Conservation (phyloP, 2,797 vertebrate species). For the Microctenopoma lineatum region DNA sequence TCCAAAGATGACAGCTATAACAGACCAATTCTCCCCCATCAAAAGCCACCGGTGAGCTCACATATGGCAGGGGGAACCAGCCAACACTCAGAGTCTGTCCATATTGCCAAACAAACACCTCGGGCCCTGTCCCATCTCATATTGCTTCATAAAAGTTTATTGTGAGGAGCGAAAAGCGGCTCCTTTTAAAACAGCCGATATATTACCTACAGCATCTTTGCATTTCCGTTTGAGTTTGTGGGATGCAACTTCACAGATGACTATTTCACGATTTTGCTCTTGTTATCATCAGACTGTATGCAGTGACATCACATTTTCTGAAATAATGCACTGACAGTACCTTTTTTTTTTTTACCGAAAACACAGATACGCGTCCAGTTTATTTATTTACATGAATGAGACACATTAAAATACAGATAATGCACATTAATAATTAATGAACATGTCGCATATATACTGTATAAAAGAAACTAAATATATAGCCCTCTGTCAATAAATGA, state of each 20-base stretch:
- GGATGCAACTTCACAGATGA: background rate
- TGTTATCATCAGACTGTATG: background rate
- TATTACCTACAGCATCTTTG: slow-evolving; percentile 43
- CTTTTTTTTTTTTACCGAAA: background rate
- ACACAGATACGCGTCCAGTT: background rate
- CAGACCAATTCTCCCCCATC: slow-evolving; percentile 79
- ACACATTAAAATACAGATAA: slow-evolving; percentile 15
- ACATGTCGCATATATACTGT: background rate
- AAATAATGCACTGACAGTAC: background rate
- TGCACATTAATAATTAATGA: slow-evolving; percentile 8
- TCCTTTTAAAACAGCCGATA: slow-evolving; percentile 42
- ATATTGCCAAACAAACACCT: slow-evolving; percentile 83
- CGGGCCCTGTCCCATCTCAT: slow-evolving; percentile 78
- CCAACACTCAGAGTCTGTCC: slow-evolving; percentile 80
- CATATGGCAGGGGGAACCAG: slow-evolving; percentile 80
- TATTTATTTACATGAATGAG: background rate
- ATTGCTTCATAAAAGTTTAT: slow-evolving; percentile 79
- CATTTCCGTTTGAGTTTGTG: slow-evolving; percentile 31
- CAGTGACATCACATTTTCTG: background rate
- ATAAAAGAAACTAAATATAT: slow-evolving; percentile 17
- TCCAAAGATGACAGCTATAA: slow-evolving; percentile 78
- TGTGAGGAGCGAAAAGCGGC: slow-evolving; percentile 54
- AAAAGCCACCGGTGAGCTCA: slow-evolving; percentile 79
- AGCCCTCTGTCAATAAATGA: slow-evolving; percentile 49
- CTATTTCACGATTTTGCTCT: background rate